phyloP scores from a whole-genome alignment of 2,113 vertebrate genomes.

The Heterocephalus glaber region DNA sequence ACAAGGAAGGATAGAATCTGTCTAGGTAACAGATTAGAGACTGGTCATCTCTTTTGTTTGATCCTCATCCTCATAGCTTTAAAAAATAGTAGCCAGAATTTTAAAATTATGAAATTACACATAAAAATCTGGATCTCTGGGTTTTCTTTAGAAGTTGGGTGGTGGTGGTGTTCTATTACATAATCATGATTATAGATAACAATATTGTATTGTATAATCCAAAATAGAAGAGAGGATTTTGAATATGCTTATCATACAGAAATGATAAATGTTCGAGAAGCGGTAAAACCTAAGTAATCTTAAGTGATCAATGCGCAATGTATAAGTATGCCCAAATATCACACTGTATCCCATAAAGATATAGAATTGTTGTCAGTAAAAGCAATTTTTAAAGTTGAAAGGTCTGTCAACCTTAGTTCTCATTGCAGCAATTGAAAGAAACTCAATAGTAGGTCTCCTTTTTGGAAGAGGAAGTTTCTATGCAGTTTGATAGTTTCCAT shows the following conservation, averaged over 20 bases:
- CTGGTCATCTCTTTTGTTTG: conserved; percentile 23
- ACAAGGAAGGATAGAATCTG: conserved; percentile 15
- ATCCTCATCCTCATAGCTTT: neutral
- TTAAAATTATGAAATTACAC: conserved; percentile 7
- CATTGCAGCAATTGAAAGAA: neutral
- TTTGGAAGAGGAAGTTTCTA: neutral
- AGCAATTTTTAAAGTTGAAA: neutral
- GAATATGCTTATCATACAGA: neutral
- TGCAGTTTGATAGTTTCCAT: neutral
- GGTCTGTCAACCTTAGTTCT: conserved; percentile 3
- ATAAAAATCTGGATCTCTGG: neutral
- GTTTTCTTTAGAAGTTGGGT: neutral
- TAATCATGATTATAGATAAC: neutral
- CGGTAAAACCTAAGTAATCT: neutral
- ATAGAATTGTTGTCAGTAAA: neutral
- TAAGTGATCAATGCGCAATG: neutral
- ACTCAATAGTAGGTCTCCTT: neutral
- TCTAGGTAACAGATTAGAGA: conserved; percentile 23
- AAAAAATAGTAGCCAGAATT: conserved; percentile 20
- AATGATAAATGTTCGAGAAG: neutral
- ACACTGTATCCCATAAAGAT: neutral
- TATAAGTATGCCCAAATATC: neutral
- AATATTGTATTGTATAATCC: neutral
- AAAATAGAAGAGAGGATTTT: neutral
- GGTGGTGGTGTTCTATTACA: neutral